phyloP scores from a whole-genome alignment of 2,113 vertebrate species.

The Mormyrus lacerda region DNA sequence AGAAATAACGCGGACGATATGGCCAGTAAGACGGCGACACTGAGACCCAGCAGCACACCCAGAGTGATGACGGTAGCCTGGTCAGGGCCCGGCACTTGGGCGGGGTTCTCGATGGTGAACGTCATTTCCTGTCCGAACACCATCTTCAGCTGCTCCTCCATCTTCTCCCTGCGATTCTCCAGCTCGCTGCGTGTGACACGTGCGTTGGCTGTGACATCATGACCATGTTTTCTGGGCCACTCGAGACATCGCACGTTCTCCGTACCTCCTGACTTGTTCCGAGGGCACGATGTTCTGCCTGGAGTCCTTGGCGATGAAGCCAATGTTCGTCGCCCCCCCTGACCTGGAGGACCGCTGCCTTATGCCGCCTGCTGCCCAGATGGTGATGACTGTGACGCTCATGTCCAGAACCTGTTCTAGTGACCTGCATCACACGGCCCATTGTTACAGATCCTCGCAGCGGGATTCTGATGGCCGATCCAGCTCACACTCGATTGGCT shows the following conservation, averaged over 20 bases:
- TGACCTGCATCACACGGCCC: background rate
- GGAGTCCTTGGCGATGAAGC: slow-evolving; percentile 43
- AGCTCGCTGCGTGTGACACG: slow-evolving; percentile 53
- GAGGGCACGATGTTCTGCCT: slow-evolving; percentile 31
- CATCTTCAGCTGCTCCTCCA: slow-evolving; percentile 34
- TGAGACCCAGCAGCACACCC: slow-evolving; percentile 41
- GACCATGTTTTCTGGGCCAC: background rate
- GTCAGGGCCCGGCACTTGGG: background rate
- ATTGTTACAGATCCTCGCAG: background rate
- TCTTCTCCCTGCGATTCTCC: background rate
- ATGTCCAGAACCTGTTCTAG: slow-evolving; percentile 39
- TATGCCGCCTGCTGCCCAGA: slow-evolving; percentile 29
- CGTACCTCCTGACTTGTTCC: slow-evolving; percentile 52
- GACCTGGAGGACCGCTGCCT: slow-evolving; percentile 13
- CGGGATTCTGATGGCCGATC: no score
- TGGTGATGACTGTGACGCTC: slow-evolving; percentile 40
- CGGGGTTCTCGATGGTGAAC: slow-evolving; percentile 8
- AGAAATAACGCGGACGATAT: background rate
- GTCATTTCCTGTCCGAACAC: slow-evolving; percentile 41
- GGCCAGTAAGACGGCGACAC: slow-evolving; percentile 40
- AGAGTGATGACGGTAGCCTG: slow-evolving; percentile 33
- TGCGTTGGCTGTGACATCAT: background rate
- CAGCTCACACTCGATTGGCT: background rate
- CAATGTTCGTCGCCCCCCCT: slow-evolving; percentile 32
- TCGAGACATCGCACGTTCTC: background rate